These are phyloP conservation scores for Helogale parvula DNA, from an alignment of 2,113 vertebrate genomes.

Conservation along the genomic window DNA sequence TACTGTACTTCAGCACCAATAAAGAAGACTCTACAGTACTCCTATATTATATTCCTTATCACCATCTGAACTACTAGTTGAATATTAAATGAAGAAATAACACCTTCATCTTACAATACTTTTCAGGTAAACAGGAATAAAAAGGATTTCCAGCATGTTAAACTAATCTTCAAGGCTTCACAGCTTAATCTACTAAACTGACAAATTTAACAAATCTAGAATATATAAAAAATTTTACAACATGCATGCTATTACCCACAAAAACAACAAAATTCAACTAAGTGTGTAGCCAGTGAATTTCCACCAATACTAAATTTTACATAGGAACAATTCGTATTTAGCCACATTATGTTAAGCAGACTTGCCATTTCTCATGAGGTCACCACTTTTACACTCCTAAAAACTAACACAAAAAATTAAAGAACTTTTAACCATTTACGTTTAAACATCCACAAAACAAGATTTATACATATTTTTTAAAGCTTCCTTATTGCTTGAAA, in stretches of 20 bases:
- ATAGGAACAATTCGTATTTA: conserved; percentile 27
- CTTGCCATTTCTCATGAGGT: conserved; percentile 37
- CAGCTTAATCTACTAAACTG: conserved; percentile 9
- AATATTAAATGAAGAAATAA: conserved; percentile 57
- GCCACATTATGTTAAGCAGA: conserved; percentile 7
- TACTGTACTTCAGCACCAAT: not conserved
- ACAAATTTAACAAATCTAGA: conserved; percentile 51
- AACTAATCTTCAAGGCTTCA: conserved; percentile 34
- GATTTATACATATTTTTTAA: not conserved
- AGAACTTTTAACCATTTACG: conserved; percentile 40
- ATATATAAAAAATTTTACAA: conserved; percentile 29
- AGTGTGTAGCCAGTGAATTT: conserved; percentile 64
- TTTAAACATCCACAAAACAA: conserved; percentile 48
- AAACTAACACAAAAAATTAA: conserved; percentile 44
- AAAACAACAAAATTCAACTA: conserved; percentile 62
- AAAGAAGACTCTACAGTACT: conserved; percentile 11
- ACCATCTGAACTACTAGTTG: not conserved
- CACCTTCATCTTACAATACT: conserved; percentile 13
- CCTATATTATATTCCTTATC: conserved; percentile 19
- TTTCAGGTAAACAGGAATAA: conserved; percentile 46
- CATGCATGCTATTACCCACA: not conserved
- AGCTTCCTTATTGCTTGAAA: not conserved
- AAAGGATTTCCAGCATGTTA: conserved; percentile 48
- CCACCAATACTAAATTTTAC: conserved; percentile 47
- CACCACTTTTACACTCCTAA: conserved; percentile 35